These are phyloP conservation scores for Parnassius glacialis DNA, from an alignment of 2,888 invertebrate genomes.

Conservation along the genomic window DNA sequence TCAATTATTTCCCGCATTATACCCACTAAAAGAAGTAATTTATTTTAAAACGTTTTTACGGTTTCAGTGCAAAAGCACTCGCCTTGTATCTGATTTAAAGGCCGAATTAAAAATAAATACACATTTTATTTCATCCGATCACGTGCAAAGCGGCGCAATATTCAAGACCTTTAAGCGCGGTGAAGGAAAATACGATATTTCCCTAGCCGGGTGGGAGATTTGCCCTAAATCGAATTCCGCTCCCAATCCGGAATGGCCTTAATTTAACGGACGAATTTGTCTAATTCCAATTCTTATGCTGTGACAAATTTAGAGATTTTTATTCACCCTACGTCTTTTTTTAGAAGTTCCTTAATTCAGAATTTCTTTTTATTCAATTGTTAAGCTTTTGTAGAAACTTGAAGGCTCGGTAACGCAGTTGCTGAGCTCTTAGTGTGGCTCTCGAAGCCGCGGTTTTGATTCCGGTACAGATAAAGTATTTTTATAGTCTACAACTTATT, in stretches of 20 bases:
- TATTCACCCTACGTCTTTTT: slow-evolving; percentile 58
- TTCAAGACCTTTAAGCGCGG: slow-evolving; percentile 53
- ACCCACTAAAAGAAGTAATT: slow-evolving; percentile 3
- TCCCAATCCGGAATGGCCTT: slow-evolving; percentile 67
- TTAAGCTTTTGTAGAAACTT: slow-evolving; percentile 1
- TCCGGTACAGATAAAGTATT: no score
- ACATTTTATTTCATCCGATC: slow-evolving; percentile 71
- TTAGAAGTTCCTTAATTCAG: slow-evolving; percentile 26
- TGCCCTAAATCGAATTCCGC: slow-evolving; percentile 75
- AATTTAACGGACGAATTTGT: slow-evolving; percentile 80
- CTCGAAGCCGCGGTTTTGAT: no score
- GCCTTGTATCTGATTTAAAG: slow-evolving; percentile 63
- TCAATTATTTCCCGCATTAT: not conserved
- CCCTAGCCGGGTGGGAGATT: slow-evolving; percentile 59
- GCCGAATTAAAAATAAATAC: slow-evolving; percentile 77
- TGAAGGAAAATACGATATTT: slow-evolving; percentile 60
- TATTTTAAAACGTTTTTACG: slow-evolving; percentile 6
- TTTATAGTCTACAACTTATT: no score
- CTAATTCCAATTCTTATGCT: slow-evolving; percentile 78
- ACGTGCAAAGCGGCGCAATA: slow-evolving; percentile 57
- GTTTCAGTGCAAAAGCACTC: not conserved
- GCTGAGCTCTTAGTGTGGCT: no score
- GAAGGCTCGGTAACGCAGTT: not conserved
- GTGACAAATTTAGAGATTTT: slow-evolving; percentile 78
- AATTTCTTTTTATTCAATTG: slow-evolving; percentile 12